Evolutionary conservation across 2,888 invertebrate species (phyloP).

Genomic region (Cataglyphis cursor): DNA sequence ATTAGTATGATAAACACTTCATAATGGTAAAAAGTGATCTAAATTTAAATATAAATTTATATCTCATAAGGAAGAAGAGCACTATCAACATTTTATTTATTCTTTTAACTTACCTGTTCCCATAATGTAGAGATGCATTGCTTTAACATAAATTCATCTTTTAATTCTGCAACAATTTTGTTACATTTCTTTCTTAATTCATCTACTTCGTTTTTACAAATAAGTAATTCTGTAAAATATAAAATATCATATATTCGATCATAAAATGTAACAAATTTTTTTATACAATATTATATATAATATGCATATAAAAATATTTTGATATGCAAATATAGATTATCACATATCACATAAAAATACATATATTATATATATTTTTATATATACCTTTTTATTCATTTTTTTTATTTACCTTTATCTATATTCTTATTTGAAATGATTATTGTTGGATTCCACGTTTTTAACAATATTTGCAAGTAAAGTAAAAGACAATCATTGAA

Average conservation of each 20-base stretch:
- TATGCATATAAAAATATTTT: constrained; percentile 27
- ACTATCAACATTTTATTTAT: background rate
- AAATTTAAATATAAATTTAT: constrained; percentile 38
- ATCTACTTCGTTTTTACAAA: constrained; percentile 77
- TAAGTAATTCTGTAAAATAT: constrained; percentile 73
- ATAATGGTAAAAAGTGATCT: constrained; percentile 88
- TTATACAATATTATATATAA: background rate
- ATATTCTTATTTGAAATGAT: constrained; percentile 56
- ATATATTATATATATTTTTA: background rate
- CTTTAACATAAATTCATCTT: constrained; percentile 80
- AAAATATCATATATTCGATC: background rate
- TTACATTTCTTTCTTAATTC: constrained; percentile 83
- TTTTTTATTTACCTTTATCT: constrained; percentile 67
- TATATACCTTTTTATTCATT: background rate
- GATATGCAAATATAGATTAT: constrained; percentile 18
- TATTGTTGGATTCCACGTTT: constrained; percentile 86
- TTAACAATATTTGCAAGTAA: constrained; percentile 84
- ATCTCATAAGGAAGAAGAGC: background rate
- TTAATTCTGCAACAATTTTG: constrained; percentile 81
- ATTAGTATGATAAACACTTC: constrained; percentile 87
- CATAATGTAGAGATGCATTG: constrained; percentile 46
- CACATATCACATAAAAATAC: background rate
- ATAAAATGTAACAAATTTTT: background rate
- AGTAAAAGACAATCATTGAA: constrained; percentile 83
- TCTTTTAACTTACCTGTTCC: constrained; percentile 59